Evolutionary conservation across 2,888 invertebrate genomes (phyloP).

Genomic region (Epicampocera succincta): DNA sequence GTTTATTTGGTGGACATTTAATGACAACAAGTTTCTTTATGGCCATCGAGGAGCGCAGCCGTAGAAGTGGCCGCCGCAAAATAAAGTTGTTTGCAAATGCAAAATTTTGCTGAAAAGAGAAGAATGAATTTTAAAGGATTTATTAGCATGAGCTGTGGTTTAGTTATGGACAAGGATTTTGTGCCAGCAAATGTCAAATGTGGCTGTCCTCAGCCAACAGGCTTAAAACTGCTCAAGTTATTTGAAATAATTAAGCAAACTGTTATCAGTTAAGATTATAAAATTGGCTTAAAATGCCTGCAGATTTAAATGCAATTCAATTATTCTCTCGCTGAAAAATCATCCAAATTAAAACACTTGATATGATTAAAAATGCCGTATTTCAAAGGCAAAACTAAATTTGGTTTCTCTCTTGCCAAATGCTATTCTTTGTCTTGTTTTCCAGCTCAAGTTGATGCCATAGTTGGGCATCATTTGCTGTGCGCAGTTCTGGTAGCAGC

Average conservation of each 20-base stretch:
- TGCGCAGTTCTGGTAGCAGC: neutral
- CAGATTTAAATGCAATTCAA: constrained; percentile 15
- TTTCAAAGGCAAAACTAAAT: constrained; percentile 4
- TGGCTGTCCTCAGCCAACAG: constrained; percentile 23
- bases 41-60: constrained; percentile 25
- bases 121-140: constrained; percentile 54
- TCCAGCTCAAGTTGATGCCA: neutral
- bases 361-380: constrained; percentile 25
- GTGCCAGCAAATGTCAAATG: constrained; percentile 50
- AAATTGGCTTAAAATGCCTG: neutral
- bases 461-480: constrained; percentile 35
- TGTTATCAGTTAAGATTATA: neutral
- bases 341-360: constrained; percentile 28
- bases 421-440: neutral
- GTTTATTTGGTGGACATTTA: constrained; percentile 61
- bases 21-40: constrained; percentile 65
- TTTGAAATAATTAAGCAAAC: constrained; percentile 55
- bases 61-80: constrained; percentile 24
- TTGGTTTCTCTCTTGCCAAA: neutral
- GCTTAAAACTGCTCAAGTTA: constrained; percentile 13
- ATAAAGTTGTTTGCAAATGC: constrained; percentile 53
- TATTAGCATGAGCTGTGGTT: constrained; percentile 47
- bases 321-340: neutral
- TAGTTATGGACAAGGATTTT: constrained; percentile 53
- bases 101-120: constrained; percentile 45